Percentiles rank a stretch among this genome's conserved stretches.
phyloP scores from a whole-genome alignment of 2,113 vertebrate species.

The Nesoenas mayeri region DNA sequence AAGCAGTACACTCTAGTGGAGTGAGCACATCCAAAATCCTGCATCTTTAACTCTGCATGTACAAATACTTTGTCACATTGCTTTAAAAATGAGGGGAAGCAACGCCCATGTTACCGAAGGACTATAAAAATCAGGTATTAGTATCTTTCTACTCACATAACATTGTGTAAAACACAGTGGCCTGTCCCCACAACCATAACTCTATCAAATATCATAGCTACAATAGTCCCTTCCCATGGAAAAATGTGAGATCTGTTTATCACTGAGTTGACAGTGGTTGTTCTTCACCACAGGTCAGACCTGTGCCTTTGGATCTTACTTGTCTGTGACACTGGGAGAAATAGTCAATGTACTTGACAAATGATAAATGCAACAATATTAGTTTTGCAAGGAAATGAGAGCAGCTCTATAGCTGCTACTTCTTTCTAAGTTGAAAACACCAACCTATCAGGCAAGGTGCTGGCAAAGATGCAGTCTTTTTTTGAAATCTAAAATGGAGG shows the following conservation, averaged over 20 bases:
- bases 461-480: not conserved
- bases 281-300: slow-evolving; percentile 31
- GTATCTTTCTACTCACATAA: not conserved
- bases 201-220: not conserved
- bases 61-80: not conserved
- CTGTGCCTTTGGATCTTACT: not conserved
- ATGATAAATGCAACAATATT: not conserved
- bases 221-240: not conserved
- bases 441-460: not conserved
- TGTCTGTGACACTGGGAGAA: not conserved
- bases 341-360: not conserved
- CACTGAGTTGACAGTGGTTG: not conserved
- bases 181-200: not conserved
- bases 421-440: slow-evolving; percentile 4
- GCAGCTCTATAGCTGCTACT: not conserved
- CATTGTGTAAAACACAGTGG: not conserved
- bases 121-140: not conserved
- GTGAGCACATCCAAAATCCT: not conserved
- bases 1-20: not conserved
- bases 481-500: slow-evolving; percentile 20
- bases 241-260: not conserved
- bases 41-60: not conserved
- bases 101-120: not conserved
- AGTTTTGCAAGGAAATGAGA: not conserved
- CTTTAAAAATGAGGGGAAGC: not conserved